Evolutionary conservation across 1,140 invertebrate genomes (phyloP), one percentile per base, ranked within the genome.

Genomic region (Latrodectus geometricus): DNA sequence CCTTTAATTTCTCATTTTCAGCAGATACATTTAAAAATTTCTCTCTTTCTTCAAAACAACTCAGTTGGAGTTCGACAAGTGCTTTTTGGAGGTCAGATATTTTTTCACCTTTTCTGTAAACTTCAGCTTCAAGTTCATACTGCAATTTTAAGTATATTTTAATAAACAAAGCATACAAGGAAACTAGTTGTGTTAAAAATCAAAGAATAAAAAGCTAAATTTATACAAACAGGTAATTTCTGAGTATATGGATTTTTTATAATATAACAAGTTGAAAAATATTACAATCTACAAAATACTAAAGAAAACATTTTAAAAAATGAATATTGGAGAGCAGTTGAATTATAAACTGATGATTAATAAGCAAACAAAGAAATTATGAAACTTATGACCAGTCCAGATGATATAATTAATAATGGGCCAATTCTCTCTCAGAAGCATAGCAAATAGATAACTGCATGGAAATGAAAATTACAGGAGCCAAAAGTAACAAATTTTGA

Each of bases 1-100:
- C 83, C 52, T 86, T 86, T 54, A 86, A 61, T 56, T 15, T 14
- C 56, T 86, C 83, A 77, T 86, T 86, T 78, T 86, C 83, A 56
- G 65, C 75, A 70, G 74, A 61, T 8, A 86, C 74, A 50, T 86
- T 86, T 20, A 86, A 21, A 68, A 77, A 77, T 1, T 52, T 48
- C 50, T 77, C 83, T 52, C 68, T 77, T 72, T 86, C 83, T 72
- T 86, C 83, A 70, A 86, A 86, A n/a, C 74, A 77, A 11, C 50
- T 86, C 3, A 86, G 35, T 12, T 86, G 83, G 0, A 86, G 74
- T 4, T 86, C 83, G 56, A 86, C 83, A 61, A 86, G 48, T 20
- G 83, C 83, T 56, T 70, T 86, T 49, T 86, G 83, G 0, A 86
- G 35, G 20, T 86, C 74, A 49, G 83, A 86, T 70, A 86, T 86